Evolutionary conservation across 2,888 invertebrate genomes (phyloP).

Genomic region (Cancer borealis): DNA sequence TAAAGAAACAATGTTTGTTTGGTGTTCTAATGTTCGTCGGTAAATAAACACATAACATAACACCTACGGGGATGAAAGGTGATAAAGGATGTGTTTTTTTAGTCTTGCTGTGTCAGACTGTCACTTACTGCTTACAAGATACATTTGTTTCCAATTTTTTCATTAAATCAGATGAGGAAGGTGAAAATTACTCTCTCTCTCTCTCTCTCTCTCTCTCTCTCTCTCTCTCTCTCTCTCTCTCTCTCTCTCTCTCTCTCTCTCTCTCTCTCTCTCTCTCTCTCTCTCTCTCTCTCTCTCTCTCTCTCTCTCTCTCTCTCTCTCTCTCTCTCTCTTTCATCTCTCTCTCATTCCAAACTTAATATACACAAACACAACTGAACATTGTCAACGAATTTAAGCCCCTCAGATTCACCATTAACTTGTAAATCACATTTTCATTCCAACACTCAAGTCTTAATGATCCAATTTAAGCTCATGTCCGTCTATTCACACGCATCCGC

Average conservation of each 20-base stretch:
- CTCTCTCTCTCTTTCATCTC: conserved; percentile 31
- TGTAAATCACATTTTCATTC: conserved; percentile 12
- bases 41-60: no score
- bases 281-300: background rate
- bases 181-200: background rate
- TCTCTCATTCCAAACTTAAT: background rate
- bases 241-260: conserved; percentile 50
- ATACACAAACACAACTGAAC: background rate
- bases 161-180: no score
- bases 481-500: background rate
- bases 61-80: no score
- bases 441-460: conserved; percentile 3
- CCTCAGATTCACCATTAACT: background rate
- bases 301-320: background rate
- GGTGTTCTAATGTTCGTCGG: no score
- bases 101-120: no score
- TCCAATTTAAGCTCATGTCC: background rate
- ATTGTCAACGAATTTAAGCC: background rate
- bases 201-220: background rate
- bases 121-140: no score
- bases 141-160: no score
- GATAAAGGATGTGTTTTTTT: no score
- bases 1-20: no score
- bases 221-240: conserved; percentile 42
- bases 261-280: background rate